These are phyloP conservation scores for Sakesphorus luctuosus DNA, from an alignment of 2,113 vertebrate genomes.

Conservation along the genomic window DNA sequence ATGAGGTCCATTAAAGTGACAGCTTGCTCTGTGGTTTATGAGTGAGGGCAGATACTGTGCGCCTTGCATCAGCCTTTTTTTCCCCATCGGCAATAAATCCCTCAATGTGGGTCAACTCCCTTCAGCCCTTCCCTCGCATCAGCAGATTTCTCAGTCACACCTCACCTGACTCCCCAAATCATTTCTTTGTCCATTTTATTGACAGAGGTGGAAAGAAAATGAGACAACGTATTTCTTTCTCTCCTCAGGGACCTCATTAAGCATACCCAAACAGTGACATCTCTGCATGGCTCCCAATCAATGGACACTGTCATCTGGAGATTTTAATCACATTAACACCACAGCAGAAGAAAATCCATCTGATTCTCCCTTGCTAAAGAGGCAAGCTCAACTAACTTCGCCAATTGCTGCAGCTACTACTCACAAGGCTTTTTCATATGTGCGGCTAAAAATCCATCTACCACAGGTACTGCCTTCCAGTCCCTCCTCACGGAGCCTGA, in stretches of 20 bases:
- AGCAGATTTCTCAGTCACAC: not conserved
- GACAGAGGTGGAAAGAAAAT: not conserved
- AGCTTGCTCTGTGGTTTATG: not conserved
- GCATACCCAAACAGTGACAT: not conserved
- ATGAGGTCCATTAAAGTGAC: not conserved
- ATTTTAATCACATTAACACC: conserved; percentile 25
- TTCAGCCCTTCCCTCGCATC: not conserved
- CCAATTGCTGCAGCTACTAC: not conserved
- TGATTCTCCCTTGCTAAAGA: not conserved
- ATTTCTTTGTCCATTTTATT: not conserved
- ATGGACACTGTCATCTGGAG: not conserved
- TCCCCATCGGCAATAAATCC: not conserved
- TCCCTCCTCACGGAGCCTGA: not conserved
- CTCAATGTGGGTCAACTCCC: not conserved
- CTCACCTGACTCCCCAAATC: not conserved
- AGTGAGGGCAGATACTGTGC: not conserved
- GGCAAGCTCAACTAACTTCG: not conserved
- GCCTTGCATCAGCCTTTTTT: not conserved
- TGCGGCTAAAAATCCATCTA: conserved; percentile 8
- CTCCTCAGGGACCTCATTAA: not conserved
- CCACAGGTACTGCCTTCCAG: not conserved
- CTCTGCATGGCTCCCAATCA: not conserved
- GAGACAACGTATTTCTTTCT: not conserved
- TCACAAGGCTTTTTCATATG: not conserved
- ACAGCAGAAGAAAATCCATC: not conserved